Evolutionary conservation across 2,113 vertebrate species (phyloP), one percentile per base, ranked within the genome.

Genomic region (Psittacara wagleri): DNA sequence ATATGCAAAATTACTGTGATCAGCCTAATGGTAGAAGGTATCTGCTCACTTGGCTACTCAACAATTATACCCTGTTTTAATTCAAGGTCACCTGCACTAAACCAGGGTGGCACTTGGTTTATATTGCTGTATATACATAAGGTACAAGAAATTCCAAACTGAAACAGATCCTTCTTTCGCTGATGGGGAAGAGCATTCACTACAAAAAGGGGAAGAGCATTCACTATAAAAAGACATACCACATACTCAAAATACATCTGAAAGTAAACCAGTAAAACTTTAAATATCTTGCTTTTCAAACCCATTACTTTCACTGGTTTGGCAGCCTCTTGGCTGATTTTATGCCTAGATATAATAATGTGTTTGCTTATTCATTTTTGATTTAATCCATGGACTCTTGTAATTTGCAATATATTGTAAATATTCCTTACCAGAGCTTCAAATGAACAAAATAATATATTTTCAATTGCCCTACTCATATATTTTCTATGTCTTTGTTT

Each of bases 11-110:
- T 31, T 44, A 49, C 24, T 61, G 31, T 25, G 18, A 52, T 41
- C 73, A 68, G 41, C 52, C 55, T 62, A 49, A 39, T 55, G 62
- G n/a, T 63, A 93, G 52, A 68, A 76, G 68, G 49, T 41, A 73
- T 6, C 27, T 59, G 41, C 31, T 44, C 62, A 51, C 81, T 86
- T 69, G 24, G 39, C 61, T 72, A 55, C 29, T 46, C 75, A 82
- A 57, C 89, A 94, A 93, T 52, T 28, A 44, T 19, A 67, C 28
- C 67, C n/a, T 84, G 33, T 61, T 97, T 96, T 93, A 70, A 95
- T 87, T 89, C 52, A 67, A 41, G 81, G 37, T 22, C 14, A 6
- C 43, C 23, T 74, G 12, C 33, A 39, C 22, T 62, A 88, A 90
- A 82, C 39, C 57, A 66, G 16, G 35, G 31, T 23, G 63, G 59